Evolutionary conservation across 2,797 vertebrate genomes (phyloP), one percentile per base, ranked within the genome.

Genomic region (Taeniopygia guttata): DNA sequence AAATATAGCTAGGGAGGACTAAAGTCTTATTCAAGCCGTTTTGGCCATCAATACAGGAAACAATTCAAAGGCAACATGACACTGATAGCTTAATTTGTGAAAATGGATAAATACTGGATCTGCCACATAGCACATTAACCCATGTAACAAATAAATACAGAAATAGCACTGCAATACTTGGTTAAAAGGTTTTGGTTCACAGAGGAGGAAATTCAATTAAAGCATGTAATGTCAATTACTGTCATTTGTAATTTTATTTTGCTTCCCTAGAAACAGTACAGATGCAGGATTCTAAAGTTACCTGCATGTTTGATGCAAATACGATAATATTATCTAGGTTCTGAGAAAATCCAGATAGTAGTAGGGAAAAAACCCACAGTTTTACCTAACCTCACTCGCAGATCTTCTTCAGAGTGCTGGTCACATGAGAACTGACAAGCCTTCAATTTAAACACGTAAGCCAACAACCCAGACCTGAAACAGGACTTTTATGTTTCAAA

Each of bases 181-280:
- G 94, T 97, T 98, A 97, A 98, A 98, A 98, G 98, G 98, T 97
- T 98, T 97, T 97, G 96, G 96, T 98, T 97, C 97, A 97, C 93
- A 97, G 97, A 97, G 90, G 95, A 98, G 97, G 97, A 98, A 98
- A 98, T 98, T 97, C 94, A 97, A 98, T 98, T 98, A 98, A 97
- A 97, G 95, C 95, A 96, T 97, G 95, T 98, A 98, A 98, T 97
- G 97, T 97, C 98, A 98, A 98, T 98, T 98, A 98, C 96, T 98
- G 98, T 98, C 98, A 97, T 98, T 97, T 96, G 91, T 97, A 97
- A 98, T 98, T 97, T 93, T 93, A 97, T 98, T 97, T 97, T 91
- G 77, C 93, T 60, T 97, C 96, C 63, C 94, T 87, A 97, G 97
- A 98, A 98, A 98, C 94, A 98, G 98, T 97, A 96, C 98, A 98